These are phyloP conservation scores for Megaceryle alcyon DNA, from an alignment of 2,797 vertebrate genomes.

Conservation along the genomic window DNA sequence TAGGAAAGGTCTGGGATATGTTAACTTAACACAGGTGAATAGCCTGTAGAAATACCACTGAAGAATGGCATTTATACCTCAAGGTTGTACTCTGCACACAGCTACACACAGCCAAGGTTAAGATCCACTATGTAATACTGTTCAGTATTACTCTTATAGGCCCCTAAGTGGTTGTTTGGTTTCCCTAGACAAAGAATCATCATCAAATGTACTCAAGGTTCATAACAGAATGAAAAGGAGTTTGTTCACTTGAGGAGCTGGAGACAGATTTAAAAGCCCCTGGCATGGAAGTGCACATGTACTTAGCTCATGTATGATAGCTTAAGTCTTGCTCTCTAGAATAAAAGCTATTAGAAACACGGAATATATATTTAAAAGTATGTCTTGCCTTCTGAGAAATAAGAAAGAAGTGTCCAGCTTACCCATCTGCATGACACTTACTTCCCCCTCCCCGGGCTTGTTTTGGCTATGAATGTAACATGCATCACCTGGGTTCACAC, in stretches of 20 bases:
- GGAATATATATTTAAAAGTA: not conserved
- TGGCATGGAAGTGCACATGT: not conserved
- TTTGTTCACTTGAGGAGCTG: not conserved
- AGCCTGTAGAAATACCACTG: not conserved
- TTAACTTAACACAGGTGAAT: not conserved
- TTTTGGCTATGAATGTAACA: not conserved
- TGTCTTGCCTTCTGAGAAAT: not conserved
- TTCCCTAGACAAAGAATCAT: not conserved
- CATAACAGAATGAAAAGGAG: not conserved
- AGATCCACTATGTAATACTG: not conserved
- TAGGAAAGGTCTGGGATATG: not conserved
- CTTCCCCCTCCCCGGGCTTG: not conserved
- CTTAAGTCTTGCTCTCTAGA: not conserved
- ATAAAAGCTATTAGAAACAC: not conserved
- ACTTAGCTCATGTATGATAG: not conserved
- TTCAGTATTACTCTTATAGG: not conserved
- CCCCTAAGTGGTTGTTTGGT: not conserved
- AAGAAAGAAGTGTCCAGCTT: not conserved
- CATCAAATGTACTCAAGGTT: not conserved
- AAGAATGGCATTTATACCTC: not conserved
- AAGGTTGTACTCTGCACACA: not conserved
- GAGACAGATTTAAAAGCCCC: not conserved
- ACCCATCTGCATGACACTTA: not conserved
- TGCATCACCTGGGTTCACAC: not conserved
- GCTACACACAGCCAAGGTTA: not conserved